Conservation (phyloP, 2,797 vertebrate species). For the Erethizon dorsatum region DNA sequence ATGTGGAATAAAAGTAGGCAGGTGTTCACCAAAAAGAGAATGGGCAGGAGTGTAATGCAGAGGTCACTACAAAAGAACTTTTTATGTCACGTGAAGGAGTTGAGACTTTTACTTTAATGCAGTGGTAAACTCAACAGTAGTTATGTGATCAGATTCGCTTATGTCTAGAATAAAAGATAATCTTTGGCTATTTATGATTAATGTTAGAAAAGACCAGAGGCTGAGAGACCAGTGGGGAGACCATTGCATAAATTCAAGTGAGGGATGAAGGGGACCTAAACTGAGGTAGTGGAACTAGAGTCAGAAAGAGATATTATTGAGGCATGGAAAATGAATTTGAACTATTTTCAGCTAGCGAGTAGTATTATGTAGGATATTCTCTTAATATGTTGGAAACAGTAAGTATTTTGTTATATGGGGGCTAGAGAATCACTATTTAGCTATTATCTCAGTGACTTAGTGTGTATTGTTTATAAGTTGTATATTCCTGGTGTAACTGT, state of each 20-base stretch:
- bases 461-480: background rate
- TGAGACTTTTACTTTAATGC: background rate
- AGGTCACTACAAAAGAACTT: background rate
- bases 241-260: background rate
- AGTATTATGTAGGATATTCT: background rate
- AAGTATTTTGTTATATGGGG: slow-evolving; percentile 5
- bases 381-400: background rate
- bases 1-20: background rate
- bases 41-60: background rate
- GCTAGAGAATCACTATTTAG: background rate
- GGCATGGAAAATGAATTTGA: background rate
- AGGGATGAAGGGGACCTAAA: background rate
- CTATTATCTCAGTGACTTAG: background rate
- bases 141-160: slow-evolving; percentile 11
- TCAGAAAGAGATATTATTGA: background rate
- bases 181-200: background rate
- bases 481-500: slow-evolving; percentile 16
- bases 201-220: background rate
- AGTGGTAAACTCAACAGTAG: background rate
- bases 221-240: background rate
- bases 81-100: background rate
- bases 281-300: background rate
- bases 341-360: background rate
- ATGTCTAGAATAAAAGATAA: slow-evolving; percentile 7
- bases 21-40: background rate